Conservation (phyloP, 2,797 vertebrate species). For the Sparidentex hasta region DNA sequence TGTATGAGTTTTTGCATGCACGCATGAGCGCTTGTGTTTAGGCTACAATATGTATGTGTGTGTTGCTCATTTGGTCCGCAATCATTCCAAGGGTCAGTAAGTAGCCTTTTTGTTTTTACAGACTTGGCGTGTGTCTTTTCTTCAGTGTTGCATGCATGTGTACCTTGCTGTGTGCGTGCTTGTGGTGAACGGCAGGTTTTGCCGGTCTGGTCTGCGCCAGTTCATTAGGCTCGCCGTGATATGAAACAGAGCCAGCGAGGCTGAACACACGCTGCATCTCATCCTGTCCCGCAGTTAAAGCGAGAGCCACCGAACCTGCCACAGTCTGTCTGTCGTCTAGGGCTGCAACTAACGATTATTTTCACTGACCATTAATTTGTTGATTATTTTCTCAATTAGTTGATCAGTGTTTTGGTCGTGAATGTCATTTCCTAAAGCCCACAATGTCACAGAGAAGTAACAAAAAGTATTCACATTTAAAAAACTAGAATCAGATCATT, state of each 20-base stretch:
- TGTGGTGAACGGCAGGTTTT: conserved; percentile 53
- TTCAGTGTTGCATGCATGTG: not conserved
- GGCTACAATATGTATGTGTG: not conserved
- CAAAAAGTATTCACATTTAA: no score
- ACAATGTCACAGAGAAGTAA: no score
- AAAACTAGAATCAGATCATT: no score
- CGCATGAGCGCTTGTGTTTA: conserved; percentile 13
- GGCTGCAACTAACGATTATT: no score
- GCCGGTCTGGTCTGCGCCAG: conserved; percentile 37
- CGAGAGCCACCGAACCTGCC: conserved; percentile 26
- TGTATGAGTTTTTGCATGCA: conserved; percentile 16
- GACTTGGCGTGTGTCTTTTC: not conserved
- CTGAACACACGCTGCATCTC: conserved; percentile 51
- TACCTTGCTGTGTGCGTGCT: conserved; percentile 8
- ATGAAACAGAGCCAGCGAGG: conserved; percentile 63
- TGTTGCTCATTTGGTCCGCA: conserved; percentile 32
- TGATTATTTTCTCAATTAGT: no score
- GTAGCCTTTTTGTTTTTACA: conserved; percentile 10
- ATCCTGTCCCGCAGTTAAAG: conserved; percentile 59
- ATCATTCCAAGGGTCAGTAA: conserved; percentile 20
- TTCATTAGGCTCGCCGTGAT: conserved; percentile 60
- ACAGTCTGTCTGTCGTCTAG: not conserved
- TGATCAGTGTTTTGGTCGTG: no score
- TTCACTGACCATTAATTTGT: no score
- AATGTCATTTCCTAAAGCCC: no score